phyloP scores from a whole-genome alignment of 2,797 vertebrate species.

The Toxotes lorentzi region DNA sequence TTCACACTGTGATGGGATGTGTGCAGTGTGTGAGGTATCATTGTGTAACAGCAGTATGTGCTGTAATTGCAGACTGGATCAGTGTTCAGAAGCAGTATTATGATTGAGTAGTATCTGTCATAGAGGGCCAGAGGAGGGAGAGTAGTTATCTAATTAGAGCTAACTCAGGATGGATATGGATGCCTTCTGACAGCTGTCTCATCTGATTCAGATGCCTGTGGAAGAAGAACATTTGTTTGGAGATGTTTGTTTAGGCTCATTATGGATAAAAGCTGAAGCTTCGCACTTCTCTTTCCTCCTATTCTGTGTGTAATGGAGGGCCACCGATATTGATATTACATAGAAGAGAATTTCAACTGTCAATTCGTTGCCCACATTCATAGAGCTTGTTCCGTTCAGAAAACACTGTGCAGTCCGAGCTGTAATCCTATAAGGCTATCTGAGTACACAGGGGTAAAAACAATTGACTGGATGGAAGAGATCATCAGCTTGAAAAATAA shows the following conservation, averaged over 20 bases:
- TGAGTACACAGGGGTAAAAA: constrained; percentile 34
- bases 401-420: constrained; percentile 12
- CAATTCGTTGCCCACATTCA: constrained; percentile 28
- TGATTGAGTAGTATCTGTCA: constrained; percentile 80
- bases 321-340: constrained; percentile 34
- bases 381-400: constrained; percentile 18
- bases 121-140: constrained; percentile 68
- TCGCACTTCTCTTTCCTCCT: constrained; percentile 45
- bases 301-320: constrained; percentile 35
- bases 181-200: constrained; percentile 84
- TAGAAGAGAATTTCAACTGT: constrained; percentile 33
- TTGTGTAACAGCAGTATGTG: constrained; percentile 31
- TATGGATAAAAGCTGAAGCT: constrained; percentile 62
- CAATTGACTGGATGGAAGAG: constrained; percentile 24
- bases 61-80: constrained; percentile 52
- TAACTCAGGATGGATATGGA: constrained; percentile 79
- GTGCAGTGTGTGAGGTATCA: constrained; percentile 11
- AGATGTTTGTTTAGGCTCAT: constrained; percentile 78
- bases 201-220: constrained; percentile 70
- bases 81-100: constrained; percentile 44
- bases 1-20: constrained; percentile 4
- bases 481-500: constrained; percentile 16
- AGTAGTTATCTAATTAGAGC: constrained; percentile 82
- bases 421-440: constrained; percentile 28
- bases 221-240: constrained; percentile 76